Evolutionary conservation across 2,113 vertebrate genomes (phyloP).

Genomic region (Heteronetta atricapilla): DNA sequence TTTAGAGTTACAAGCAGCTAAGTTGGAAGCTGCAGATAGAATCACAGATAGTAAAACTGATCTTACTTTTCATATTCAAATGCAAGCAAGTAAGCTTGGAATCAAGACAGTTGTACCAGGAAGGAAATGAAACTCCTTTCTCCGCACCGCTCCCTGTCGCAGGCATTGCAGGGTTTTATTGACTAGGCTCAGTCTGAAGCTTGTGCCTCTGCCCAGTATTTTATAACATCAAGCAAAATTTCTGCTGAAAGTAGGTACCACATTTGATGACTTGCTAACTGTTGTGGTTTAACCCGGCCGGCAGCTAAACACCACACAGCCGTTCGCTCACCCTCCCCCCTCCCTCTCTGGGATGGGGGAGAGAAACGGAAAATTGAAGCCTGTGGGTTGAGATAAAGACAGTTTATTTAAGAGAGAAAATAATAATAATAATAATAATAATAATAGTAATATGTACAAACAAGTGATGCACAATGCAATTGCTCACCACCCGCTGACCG

Average conservation of each 20-base stretch:
- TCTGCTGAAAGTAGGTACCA: background rate
- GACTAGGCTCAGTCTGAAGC: background rate
- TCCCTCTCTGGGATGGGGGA: no score
- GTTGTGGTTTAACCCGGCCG: no score
- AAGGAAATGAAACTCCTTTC: background rate
- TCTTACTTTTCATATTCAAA: background rate
- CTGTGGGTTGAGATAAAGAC: no score
- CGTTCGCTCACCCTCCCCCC: no score
- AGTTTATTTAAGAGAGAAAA: no score
- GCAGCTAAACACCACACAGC: no score
- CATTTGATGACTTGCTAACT: background rate
- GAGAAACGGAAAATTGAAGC: no score
- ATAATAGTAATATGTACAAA: no score
- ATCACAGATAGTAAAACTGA: background rate
- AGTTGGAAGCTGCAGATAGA: background rate
- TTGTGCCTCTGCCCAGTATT: background rate
- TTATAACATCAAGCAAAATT: background rate
- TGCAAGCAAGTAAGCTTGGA: background rate
- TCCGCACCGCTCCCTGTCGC: background rate
- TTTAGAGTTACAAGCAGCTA: background rate
- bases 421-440: no score
- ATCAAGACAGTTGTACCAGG: background rate
- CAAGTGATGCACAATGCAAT: no score
- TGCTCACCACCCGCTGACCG: no score
- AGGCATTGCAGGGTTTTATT: background rate